Evolutionary conservation across 2,797 vertebrate genomes (phyloP).

Genomic region (Anabacerthia variegaticeps): DNA sequence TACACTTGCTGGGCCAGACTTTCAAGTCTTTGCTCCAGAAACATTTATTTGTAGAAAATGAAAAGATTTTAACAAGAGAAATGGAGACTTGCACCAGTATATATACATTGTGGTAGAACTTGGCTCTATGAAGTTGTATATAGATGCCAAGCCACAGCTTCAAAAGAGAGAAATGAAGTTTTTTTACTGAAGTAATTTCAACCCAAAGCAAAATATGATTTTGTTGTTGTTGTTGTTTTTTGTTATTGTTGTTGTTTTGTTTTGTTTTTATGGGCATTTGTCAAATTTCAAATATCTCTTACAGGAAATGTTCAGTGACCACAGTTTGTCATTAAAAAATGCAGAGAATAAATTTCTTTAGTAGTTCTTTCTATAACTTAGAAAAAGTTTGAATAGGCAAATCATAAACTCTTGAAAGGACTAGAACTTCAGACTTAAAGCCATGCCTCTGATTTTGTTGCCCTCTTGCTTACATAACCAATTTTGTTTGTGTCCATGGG

Average conservation of each 20-base stretch:
- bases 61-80: background rate
- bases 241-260: background rate
- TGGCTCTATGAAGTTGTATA: background rate
- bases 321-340: background rate
- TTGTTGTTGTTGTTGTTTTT: too few species aligned
- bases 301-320: background rate
- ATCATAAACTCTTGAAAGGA: background rate
- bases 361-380: background rate
- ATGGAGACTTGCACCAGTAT: background rate
- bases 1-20: background rate
- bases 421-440: background rate
- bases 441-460: background rate
- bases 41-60: background rate
- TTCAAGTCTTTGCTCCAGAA: background rate
- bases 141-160: background rate
- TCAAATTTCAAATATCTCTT: background rate
- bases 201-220: background rate
- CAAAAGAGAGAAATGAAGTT: background rate
- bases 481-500: accelerated
- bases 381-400: background rate
- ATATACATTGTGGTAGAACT: background rate
- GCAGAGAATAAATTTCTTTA: background rate
- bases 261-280: background rate
- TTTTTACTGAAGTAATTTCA: background rate
- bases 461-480: background rate